Evolutionary conservation across 2,113 vertebrate genomes (phyloP).

Genomic region (Lucifuga dentata): DNA sequence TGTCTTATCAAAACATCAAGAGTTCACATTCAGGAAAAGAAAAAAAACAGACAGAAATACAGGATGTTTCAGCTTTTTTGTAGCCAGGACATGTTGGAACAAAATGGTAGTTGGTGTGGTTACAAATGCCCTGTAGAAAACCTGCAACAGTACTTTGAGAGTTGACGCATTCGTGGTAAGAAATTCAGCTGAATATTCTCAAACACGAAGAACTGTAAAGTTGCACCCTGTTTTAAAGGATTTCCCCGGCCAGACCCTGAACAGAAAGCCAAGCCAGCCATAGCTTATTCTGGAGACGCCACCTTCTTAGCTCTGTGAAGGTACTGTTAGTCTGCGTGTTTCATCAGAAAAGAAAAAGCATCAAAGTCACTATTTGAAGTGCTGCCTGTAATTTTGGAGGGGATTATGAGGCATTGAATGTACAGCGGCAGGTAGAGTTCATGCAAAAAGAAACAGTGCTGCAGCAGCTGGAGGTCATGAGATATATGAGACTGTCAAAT

Average conservation of each 20-base stretch:
- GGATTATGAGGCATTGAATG: slow-evolving; percentile 9
- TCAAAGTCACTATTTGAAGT: slow-evolving; percentile 45
- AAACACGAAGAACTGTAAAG: slow-evolving; percentile 62
- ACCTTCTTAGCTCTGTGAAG: slow-evolving; percentile 46
- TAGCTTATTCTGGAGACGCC: slow-evolving; percentile 71
- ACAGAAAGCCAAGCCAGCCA: slow-evolving; percentile 63
- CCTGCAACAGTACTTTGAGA: slow-evolving; percentile 54
- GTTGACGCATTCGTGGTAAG: slow-evolving; percentile 36
- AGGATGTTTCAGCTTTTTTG: slow-evolving; percentile 29
- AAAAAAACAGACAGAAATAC: neutral
- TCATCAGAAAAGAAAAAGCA: slow-evolving; percentile 43
- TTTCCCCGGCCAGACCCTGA: slow-evolving; percentile 74
- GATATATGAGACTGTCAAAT: neutral
- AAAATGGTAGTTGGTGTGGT: slow-evolving; percentile 25
- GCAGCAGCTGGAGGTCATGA: slow-evolving; percentile 13
- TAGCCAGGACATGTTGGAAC: slow-evolving; percentile 39
- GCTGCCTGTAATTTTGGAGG: neutral
- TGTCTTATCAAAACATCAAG: slow-evolving; percentile 44
- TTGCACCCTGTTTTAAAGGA: slow-evolving; percentile 79
- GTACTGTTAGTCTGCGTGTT: slow-evolving; percentile 40
- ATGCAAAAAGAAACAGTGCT: slow-evolving; percentile 36
- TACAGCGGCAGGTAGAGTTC: slow-evolving; percentile 30
- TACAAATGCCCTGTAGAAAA: slow-evolving; percentile 76
- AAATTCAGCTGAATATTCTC: slow-evolving; percentile 46
- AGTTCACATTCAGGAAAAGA: slow-evolving; percentile 67